Evolutionary conservation across 2,797 vertebrate genomes (phyloP), one percentile per base, ranked within the genome.

Genomic region (Halcyon smyrnensis): DNA sequence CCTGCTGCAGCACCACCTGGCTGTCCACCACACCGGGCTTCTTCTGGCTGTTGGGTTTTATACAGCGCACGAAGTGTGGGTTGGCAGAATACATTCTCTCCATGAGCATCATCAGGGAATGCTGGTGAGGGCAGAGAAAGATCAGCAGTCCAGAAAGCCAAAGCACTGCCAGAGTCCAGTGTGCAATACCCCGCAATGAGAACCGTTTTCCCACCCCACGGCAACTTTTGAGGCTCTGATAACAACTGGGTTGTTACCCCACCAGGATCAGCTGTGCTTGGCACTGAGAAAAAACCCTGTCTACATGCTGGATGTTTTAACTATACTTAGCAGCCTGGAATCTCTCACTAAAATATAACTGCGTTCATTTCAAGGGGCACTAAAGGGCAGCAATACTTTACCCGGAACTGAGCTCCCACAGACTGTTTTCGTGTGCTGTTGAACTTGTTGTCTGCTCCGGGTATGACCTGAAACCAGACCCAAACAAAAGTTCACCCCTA

Each of bases 11-110:
- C 69, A 98, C 90, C 59, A 98, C 56, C 34, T 98, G 94, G 70
- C 36, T 94, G 86, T 98, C 98, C 88, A 98, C 77, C 48, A 97
- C 87, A 53, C 95, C 93, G 1, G 98, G 98, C n/a, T 96, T 81
- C 90, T 98, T 98, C 91, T 87, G 97, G 37, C 68, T 89, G 91
- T 98, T 98, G 62, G 98, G 98, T 87, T 98, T 98, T 93, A 98
- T 97, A 86, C 98, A 98, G 53, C 98, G 97, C 36, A 98, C 97
- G 24, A 98, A 98, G 84, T 98, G 98, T 0, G 98, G 98, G 62
- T 93, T 97, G 32, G 98, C 98, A 11, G 97, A 97, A 84, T 98
- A 98, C 98, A 98, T 97, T 93, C 92, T 98, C 95, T 98, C 98
- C 98, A 98, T 98, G 16, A 98, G 97, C 24, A 98, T 94, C 24